A percentile compares a stretch with the other conserved stretches of the same genome.
phyloP scores from a whole-genome alignment of 2,113 vertebrate species.

The Tachycineta bicolor region DNA sequence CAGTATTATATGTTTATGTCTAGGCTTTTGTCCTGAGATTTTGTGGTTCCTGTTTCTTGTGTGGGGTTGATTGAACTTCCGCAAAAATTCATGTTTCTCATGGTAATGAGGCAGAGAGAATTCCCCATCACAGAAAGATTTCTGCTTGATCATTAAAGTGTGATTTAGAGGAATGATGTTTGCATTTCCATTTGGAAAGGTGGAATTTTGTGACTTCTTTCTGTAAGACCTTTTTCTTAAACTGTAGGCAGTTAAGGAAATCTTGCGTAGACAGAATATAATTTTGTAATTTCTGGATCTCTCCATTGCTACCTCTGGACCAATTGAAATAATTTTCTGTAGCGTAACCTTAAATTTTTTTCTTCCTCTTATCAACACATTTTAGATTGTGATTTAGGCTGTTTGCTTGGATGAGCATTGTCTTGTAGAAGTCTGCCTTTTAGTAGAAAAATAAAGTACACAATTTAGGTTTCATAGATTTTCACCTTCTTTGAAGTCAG shows the following conservation, averaged over 20 bases:
- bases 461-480: not conserved
- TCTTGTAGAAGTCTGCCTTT: not conserved
- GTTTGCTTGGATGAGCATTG: not conserved
- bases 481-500: not conserved
- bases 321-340: not conserved
- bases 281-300: not conserved
- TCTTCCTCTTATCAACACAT: not conserved
- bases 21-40: not conserved
- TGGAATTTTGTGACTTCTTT: not conserved
- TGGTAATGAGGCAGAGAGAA: not conserved
- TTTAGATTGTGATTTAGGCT: not conserved
- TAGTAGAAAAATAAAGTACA: not conserved
- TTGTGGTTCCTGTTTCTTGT: not conserved
- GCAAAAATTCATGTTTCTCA: rapidly evolving
- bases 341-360: not conserved
- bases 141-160: not conserved
- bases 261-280: not conserved
- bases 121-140: not conserved
- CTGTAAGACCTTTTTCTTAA: not conserved
- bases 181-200: not conserved
- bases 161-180: not conserved
- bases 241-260: not conserved
- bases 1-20: not conserved
- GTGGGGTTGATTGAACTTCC: not conserved
- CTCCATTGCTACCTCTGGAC: not conserved